phyloP scores from a whole-genome alignment of 2,113 vertebrate genomes.

The Erinaceus europaeus region DNA sequence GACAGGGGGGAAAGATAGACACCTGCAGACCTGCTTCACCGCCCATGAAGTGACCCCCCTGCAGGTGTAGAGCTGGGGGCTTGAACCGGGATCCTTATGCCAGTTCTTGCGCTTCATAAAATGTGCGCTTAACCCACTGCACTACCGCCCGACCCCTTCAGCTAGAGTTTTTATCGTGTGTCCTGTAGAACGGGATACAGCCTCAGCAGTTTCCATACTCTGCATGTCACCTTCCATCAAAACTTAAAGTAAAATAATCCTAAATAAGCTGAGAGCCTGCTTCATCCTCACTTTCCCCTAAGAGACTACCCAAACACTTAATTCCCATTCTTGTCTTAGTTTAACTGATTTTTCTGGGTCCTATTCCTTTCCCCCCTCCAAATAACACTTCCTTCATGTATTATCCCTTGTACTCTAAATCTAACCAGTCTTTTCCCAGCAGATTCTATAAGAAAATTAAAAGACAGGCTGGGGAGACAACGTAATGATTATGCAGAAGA shows the following conservation, averaged over 20 bases:
- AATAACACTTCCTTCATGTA: background rate
- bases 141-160: too few species aligned
- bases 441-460: too few species aligned
- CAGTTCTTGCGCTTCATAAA: too few species aligned
- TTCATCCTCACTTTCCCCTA: background rate
- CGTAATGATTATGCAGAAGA: too few species aligned
- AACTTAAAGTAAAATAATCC: slow-evolving; percentile 10
- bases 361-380: background rate
- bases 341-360: background rate
- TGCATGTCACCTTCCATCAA: background rate
- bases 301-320: background rate
- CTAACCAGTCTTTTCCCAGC: too few species aligned
- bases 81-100: too few species aligned
- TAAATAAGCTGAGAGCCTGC: background rate
- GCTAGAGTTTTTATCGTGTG: background rate
- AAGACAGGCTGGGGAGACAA: too few species aligned
- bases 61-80: too few species aligned
- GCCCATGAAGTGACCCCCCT: too few species aligned
- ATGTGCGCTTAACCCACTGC: too few species aligned
- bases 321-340: background rate
- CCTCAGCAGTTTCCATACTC: background rate
- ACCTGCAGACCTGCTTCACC: too few species aligned
- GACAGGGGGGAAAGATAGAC: too few species aligned
- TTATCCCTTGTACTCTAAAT: background rate
- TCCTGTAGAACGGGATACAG: background rate